phyloP scores from a whole-genome alignment of 1,140 invertebrate genomes.

The Drosophila lacteicornis region DNA sequence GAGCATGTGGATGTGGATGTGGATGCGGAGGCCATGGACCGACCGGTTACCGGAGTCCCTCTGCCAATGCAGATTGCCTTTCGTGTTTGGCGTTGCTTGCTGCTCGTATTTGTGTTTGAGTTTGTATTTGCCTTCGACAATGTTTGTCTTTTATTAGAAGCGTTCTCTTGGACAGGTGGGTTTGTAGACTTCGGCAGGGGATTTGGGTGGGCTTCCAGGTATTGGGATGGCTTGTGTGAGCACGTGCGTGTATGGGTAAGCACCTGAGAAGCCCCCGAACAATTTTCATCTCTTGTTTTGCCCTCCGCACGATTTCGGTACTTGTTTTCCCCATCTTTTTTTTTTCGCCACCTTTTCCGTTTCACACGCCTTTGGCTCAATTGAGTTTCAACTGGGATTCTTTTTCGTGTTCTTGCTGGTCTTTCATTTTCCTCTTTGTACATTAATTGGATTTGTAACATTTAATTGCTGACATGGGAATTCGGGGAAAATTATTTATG shows the following conservation, averaged over 20 bases:
- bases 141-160: slow-evolving; percentile 78
- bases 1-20: neutral
- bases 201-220: slow-evolving; percentile 1
- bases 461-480: slow-evolving; percentile 63
- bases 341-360: slow-evolving; percentile 18
- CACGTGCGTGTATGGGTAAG: slow-evolving; percentile 14
- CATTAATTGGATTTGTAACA: slow-evolving; percentile 66
- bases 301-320: slow-evolving; percentile 8
- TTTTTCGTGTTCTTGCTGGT: neutral
- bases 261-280: slow-evolving; percentile 22
- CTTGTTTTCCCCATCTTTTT: slow-evolving; percentile 4
- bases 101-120: slow-evolving; percentile 40
- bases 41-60: neutral
- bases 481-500: slow-evolving; percentile 58
- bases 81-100: slow-evolving; percentile 22
- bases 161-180: slow-evolving; percentile 38
- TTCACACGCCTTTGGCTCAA: slow-evolving; percentile 53
- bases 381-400: slow-evolving; percentile 52
- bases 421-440: slow-evolving; percentile 17
- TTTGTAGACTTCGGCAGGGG: slow-evolving; percentile 4
- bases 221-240: slow-evolving; percentile 3
- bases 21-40: slow-evolving; percentile 3
- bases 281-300: slow-evolving; percentile 41
- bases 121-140: slow-evolving; percentile 65
- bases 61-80: slow-evolving; percentile 46